Conservation (phyloP, 2,797 vertebrate genomes). For the Gorsachius magnificus region DNA sequence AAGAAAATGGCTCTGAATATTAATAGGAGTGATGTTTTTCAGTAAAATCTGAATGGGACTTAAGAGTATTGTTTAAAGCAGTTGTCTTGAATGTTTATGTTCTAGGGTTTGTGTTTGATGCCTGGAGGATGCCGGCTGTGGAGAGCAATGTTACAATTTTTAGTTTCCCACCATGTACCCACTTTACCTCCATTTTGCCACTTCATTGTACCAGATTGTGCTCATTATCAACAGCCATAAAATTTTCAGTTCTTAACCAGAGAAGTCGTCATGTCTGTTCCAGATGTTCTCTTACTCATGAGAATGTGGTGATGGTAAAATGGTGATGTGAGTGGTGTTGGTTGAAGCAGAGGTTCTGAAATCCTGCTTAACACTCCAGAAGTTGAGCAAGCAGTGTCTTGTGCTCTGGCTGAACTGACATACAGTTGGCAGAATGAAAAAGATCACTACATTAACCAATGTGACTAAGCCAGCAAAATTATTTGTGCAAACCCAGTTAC, state of each 20-base stretch:
- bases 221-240: not conserved
- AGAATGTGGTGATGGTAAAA: not conserved
- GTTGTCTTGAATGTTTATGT: not conserved
- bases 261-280: not conserved
- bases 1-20: not conserved
- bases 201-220: not conserved
- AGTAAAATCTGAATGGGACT: not conserved
- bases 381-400: not conserved
- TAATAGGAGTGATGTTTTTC: not conserved
- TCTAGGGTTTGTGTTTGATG: not conserved
- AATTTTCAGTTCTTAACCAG: not conserved
- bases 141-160: not conserved
- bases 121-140: not conserved
- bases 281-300: not conserved
- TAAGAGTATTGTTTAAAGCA: not conserved
- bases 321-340: not conserved
- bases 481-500: not conserved
- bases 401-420: not conserved
- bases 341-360: not conserved
- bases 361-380: not conserved
- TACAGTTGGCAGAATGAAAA: not conserved
- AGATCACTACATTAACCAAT: not conserved
- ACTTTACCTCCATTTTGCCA: not conserved
- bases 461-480: not conserved
- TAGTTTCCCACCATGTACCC: not conserved